phyloP scores from a whole-genome alignment of 2,797 vertebrate genomes.

The Lithobates pipiens region DNA sequence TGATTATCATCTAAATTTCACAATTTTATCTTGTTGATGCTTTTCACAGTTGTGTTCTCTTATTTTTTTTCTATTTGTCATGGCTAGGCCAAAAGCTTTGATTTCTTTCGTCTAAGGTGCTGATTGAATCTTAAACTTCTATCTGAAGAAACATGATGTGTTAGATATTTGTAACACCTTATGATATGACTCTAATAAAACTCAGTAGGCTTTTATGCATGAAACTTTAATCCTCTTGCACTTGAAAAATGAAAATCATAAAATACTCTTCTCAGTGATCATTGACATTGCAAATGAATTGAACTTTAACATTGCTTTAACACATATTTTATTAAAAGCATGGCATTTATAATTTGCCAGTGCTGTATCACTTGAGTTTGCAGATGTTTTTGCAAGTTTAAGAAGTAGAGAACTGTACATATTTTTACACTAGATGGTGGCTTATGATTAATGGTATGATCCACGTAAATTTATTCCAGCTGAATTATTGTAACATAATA shows the following conservation, averaged over 20 bases:
- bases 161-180: slow-evolving; percentile 60
- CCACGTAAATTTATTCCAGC: neutral
- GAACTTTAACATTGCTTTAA: slow-evolving; percentile 45
- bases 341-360: neutral
- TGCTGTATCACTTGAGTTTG: neutral
- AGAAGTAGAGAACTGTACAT: neutral
- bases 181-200: slow-evolving; percentile 57
- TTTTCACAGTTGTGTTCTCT: slow-evolving; percentile 45
- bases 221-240: slow-evolving; percentile 48
- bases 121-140: slow-evolving; percentile 60
- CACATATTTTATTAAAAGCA: slow-evolving; percentile 47
- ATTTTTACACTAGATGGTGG: neutral
- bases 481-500: neutral
- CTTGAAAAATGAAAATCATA: slow-evolving; percentile 57
- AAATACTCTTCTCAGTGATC: slow-evolving; percentile 51
- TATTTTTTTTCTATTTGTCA: slow-evolving; percentile 36
- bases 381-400: neutral
- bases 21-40: slow-evolving; percentile 51
- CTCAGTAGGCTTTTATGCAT: slow-evolving; percentile 52
- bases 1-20: slow-evolving; percentile 26
- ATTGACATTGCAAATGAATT: slow-evolving; percentile 41
- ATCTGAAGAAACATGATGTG: slow-evolving; percentile 53
- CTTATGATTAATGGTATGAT: neutral
- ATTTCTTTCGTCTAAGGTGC: slow-evolving; percentile 56
- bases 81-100: slow-evolving; percentile 41